These are phyloP conservation scores for Agrochola circellaris DNA, from an alignment of 2,888 invertebrate genomes.

Conservation along the genomic window DNA sequence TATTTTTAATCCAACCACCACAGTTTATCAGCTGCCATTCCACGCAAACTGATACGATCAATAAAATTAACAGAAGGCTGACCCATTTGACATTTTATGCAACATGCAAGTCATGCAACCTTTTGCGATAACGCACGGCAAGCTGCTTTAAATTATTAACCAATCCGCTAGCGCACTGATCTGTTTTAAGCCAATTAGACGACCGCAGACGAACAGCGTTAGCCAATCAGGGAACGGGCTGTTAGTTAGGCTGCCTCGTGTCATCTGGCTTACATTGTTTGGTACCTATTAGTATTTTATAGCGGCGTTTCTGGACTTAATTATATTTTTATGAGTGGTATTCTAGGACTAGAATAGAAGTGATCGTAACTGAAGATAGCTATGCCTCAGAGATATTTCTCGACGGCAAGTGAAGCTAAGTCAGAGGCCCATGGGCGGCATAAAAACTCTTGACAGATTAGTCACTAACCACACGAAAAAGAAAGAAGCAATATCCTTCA, in stretches of 20 bases:
- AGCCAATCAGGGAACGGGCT: conserved; percentile 16
- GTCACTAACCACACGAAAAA: no score
- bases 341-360: no score
- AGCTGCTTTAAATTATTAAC: conserved; percentile 11
- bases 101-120: conserved; percentile 29
- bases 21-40: conserved; percentile 48
- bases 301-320: no score
- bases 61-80: conserved; percentile 43
- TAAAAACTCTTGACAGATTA: no score
- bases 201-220: conserved; percentile 21
- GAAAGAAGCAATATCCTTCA: no score
- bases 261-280: conserved; percentile 26
- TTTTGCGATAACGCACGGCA: conserved; percentile 32
- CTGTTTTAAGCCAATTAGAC: conserved; percentile 41
- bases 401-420: no score
- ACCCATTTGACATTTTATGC: conserved; percentile 50
- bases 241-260: conserved; percentile 6
- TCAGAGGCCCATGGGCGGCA: no score
- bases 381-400: no score
- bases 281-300: background rate
- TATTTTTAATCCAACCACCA: conserved; percentile 19
- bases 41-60: conserved; percentile 40
- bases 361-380: no score
- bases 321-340: no score
- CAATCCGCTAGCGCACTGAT: conserved; percentile 38